These are phyloP conservation scores for Steinernema hermaphroditum DNA, from an alignment of 2,888 invertebrate genomes.

Conservation along the genomic window DNA sequence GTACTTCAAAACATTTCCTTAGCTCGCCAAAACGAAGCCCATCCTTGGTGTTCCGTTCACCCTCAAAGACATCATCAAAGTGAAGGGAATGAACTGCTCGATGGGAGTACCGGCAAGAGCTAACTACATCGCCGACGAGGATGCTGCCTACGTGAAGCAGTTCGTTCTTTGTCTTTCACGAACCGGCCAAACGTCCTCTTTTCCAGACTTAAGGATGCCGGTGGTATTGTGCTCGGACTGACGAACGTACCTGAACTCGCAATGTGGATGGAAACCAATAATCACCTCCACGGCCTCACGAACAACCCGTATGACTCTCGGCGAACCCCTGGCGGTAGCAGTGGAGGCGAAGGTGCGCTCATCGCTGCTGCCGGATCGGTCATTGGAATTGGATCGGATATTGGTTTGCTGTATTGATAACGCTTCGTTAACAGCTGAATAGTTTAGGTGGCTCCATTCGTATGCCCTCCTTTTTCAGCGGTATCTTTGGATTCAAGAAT, in stretches of 20 bases:
- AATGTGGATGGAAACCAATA: slow-evolving; percentile 82
- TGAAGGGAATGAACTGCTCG: slow-evolving; percentile 46
- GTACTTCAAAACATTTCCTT: too few species aligned
- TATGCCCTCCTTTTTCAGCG: slow-evolving; percentile 87
- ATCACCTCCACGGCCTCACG: slow-evolving; percentile 78
- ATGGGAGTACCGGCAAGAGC: slow-evolving; percentile 43
- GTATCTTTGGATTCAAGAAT: slow-evolving; percentile 79
- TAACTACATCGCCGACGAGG: slow-evolving; percentile 21
- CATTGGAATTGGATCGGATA: slow-evolving; percentile 79
- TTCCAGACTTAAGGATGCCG: slow-evolving; percentile 21
- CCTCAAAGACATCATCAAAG: slow-evolving; percentile 56
- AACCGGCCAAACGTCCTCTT: too few species aligned
- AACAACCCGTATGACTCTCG: slow-evolving; percentile 80
- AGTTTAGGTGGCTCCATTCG: slow-evolving; percentile 96
- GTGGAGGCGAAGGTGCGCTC: slow-evolving; percentile 80
- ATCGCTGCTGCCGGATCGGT: slow-evolving; percentile 80
- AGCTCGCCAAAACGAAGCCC: slow-evolving; percentile 39
- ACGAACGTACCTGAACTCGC: slow-evolving; percentile 77
- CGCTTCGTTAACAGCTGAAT: neutral
- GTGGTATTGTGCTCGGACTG: slow-evolving; percentile 73
- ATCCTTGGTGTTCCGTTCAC: slow-evolving; percentile 58
- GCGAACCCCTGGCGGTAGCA: slow-evolving; percentile 81
- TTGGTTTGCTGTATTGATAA: too few species aligned
- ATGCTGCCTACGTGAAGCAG: slow-evolving; percentile 16
- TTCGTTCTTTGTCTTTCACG: neutral